phyloP scores from a whole-genome alignment of 2,888 invertebrate species.

The Spisula subtruncata region DNA sequence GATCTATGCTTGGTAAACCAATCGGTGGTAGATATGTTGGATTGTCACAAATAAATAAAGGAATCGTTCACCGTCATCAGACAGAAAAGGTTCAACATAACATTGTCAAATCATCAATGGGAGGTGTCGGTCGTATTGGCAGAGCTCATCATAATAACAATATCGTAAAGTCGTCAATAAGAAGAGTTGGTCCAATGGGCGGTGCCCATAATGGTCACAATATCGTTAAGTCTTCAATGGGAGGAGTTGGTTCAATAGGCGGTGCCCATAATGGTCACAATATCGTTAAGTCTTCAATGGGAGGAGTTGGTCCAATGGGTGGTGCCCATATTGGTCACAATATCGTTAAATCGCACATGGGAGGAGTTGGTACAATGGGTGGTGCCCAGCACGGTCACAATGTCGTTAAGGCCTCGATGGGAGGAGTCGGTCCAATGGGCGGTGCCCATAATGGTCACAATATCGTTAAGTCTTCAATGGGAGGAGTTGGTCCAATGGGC shows the following conservation, averaged over 20 bases:
- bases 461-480: no score
- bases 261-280: slow-evolving; percentile 10
- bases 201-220: neutral
- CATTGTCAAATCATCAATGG: no score
- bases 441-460: slow-evolving; percentile 9
- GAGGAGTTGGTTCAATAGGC: neutral
- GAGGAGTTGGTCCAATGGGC: no score
- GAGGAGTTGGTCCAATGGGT: neutral
- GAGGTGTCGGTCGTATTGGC: neutral
- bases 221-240: neutral
- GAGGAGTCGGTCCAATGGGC: neutral
- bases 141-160: slow-evolving; percentile 27
- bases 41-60: no score
- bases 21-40: no score
- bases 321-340: slow-evolving; percentile 31
- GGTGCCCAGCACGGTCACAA: neutral
- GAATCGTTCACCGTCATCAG: no score
- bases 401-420: neutral
- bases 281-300: no score
- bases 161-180: slow-evolving; percentile 32
- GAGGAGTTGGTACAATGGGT: neutral
- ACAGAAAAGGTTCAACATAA: no score
- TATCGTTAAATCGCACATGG: slow-evolving; percentile 36
- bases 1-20: no score
- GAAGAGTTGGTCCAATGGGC: neutral